phyloP scores from a whole-genome alignment of 92 coral and sea anemone species.

The Umimayanthus chanpuru region DNA sequence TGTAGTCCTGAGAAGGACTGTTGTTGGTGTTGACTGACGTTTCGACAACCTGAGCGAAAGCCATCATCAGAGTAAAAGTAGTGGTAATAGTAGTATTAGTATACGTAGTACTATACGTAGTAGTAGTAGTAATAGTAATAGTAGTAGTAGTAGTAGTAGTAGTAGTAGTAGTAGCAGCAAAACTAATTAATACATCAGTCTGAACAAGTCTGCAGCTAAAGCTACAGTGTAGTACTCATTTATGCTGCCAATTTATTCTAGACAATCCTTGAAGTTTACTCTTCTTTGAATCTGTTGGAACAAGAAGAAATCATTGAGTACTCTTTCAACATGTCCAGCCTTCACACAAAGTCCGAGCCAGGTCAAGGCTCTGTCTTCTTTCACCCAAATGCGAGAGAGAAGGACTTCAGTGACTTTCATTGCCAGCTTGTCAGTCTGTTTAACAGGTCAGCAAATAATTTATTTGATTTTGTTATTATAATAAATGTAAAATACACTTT shows the following conservation, averaged over 20 bases:
- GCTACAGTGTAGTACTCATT: too few relatives aligned
- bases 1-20: too few relatives aligned
- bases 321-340: constrained; percentile 51
- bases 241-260: constrained; percentile 11
- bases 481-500: not conserved
- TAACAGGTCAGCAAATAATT: constrained; percentile 48
- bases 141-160: too few relatives aligned
- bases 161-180: too few relatives aligned
- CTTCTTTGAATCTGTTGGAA: constrained; percentile 44
- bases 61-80: too few relatives aligned
- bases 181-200: too few relatives aligned
- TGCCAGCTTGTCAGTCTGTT: constrained; percentile 59
- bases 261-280: constrained; percentile 53
- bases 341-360: constrained; percentile 24
- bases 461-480: not conserved
- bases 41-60: too few relatives aligned
- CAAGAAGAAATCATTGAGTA: constrained; percentile 70
- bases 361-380: constrained; percentile 54
- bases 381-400: constrained; percentile 49
- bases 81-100: too few relatives aligned
- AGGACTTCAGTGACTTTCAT: constrained; percentile 47
- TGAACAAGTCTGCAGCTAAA: too few relatives aligned
- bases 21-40: too few relatives aligned
- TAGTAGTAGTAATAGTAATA: too few relatives aligned
- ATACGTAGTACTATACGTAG: too few relatives aligned